Conservation (phyloP, 2,888 invertebrate species). For the Synanthedon formicaeformis region DNA sequence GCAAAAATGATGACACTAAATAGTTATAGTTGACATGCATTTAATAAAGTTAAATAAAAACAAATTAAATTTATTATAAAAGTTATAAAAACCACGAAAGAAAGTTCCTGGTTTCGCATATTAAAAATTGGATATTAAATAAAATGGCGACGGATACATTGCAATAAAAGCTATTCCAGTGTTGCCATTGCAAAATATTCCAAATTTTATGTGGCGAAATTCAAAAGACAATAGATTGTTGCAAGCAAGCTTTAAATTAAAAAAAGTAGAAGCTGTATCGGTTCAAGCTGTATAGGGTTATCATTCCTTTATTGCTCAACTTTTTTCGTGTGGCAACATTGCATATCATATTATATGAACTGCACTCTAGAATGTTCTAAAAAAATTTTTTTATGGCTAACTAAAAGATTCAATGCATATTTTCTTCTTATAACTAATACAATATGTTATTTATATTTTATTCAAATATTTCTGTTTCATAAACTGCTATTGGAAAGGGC, state of each 20-base stretch:
- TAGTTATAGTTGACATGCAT: slow-evolving; percentile 31
- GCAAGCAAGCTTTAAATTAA: slow-evolving; percentile 22
- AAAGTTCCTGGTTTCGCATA: background rate
- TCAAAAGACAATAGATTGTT: slow-evolving; percentile 27
- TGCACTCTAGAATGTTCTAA: no score
- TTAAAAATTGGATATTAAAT: slow-evolving; percentile 30
- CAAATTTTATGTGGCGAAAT: slow-evolving; percentile 13
- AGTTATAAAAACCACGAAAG: background rate
- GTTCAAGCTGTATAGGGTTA: slow-evolving; percentile 3
- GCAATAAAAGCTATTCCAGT: slow-evolving; percentile 11
- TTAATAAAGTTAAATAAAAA: slow-evolving; percentile 18
- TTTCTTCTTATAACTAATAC: no score
- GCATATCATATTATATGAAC: slow-evolving; percentile 4
- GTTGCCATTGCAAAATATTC: slow-evolving; percentile 41
- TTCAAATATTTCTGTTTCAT: no score
- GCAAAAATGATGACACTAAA: background rate
- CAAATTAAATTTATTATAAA: no score
- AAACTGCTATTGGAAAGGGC: no score
- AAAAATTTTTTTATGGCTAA: no score
- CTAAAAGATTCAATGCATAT: no score
- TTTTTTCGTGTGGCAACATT: slow-evolving; percentile 10
- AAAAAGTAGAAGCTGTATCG: background rate
- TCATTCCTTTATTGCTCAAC: slow-evolving; percentile 34
- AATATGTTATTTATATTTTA: no score
- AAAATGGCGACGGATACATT: slow-evolving; percentile 32